Percentiles rank a stretch among this genome's conserved stretches.
Conservation (phyloP, 53 echinoderm and acorn worm species). For the Zoroaster sp. region DNA sequence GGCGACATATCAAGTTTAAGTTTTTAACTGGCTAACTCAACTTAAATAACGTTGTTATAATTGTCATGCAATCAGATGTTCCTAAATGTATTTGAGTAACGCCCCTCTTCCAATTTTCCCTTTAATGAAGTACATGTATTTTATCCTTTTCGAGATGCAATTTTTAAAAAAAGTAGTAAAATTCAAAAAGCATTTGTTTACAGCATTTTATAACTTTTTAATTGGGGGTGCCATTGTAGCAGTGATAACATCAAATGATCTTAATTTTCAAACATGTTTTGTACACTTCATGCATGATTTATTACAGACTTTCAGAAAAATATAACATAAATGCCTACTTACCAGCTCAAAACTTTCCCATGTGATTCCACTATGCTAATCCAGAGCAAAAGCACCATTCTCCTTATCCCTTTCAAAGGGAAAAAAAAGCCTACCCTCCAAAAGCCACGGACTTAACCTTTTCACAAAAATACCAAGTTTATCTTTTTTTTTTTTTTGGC, state of each 20-base stretch:
- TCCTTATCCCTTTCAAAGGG: not conserved
- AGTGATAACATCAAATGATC: not conserved
- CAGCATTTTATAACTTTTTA: too few relatives aligned
- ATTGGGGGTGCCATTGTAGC: too few relatives aligned
- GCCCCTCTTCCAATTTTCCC: too few relatives aligned
- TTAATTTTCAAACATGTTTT: not conserved
- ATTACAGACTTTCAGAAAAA: not conserved
- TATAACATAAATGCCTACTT: not conserved
- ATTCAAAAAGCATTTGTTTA: too few relatives aligned
- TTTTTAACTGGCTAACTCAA: too few relatives aligned
- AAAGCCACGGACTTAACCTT: slow-evolving; percentile 15
- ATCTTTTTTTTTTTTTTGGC: not conserved
- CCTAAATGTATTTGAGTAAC: too few relatives aligned
- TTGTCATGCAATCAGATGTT: too few relatives aligned
- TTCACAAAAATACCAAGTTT: slow-evolving; percentile 13
- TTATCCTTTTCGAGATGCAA: too few relatives aligned
- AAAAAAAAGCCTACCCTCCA: not conserved
- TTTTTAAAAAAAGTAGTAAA: too few relatives aligned
- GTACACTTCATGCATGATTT: not conserved
- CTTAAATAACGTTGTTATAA: too few relatives aligned
- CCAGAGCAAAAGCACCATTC: not conserved
- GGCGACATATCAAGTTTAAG: too few relatives aligned
- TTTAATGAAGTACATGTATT: too few relatives aligned
- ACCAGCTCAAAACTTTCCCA: not conserved
- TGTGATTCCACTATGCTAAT: not conserved